Conservation (phyloP, 2,888 invertebrate genomes). For the Rotaria socialis region DNA sequence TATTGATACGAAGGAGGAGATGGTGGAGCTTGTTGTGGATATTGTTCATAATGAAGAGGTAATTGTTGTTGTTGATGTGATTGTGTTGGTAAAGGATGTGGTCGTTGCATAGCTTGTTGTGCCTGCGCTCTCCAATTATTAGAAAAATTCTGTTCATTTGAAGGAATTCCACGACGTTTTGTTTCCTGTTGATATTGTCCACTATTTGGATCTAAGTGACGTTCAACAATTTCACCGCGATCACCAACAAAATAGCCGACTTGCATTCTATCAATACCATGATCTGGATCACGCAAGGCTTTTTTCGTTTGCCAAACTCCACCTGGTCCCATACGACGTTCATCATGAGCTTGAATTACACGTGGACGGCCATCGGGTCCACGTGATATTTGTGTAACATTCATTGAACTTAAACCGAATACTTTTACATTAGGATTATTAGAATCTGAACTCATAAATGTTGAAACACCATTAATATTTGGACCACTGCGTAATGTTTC, state of each 20-base stretch:
- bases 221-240: background rate
- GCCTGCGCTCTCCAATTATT: background rate
- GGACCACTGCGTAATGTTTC: background rate
- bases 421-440: background rate
- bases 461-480: background rate
- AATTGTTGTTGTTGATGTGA: background rate
- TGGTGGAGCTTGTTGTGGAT: background rate
- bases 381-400: background rate
- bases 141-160: background rate
- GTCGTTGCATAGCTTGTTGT: background rate
- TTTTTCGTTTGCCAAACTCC: slow-evolving; percentile 38
- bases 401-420: slow-evolving; percentile 22
- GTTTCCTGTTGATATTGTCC: background rate
- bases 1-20: background rate
- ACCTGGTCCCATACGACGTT: slow-evolving; percentile 27
- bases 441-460: background rate
- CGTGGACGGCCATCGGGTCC: slow-evolving; percentile 2
- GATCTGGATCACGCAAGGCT: background rate
- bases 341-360: slow-evolving; percentile 28
- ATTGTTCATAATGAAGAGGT: background rate
- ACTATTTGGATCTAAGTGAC: background rate
- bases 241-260: slow-evolving; percentile 19
- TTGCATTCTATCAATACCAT: slow-evolving; percentile 15
- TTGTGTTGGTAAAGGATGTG: background rate
- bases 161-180: background rate